phyloP scores from a whole-genome alignment of 1,140 invertebrate species.

The Riptortus pedestris region DNA sequence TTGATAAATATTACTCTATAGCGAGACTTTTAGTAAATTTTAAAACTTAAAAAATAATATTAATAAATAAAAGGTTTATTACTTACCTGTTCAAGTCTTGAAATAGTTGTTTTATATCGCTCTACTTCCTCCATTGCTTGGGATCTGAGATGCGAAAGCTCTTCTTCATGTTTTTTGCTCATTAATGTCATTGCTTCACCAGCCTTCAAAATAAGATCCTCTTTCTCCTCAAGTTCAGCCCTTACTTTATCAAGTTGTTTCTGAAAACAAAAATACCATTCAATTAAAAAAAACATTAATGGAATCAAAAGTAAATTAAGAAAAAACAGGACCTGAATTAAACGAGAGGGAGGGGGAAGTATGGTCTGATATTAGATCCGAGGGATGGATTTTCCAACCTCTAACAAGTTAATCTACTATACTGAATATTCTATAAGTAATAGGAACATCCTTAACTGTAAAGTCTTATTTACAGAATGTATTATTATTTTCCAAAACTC shows the following conservation, averaged over 20 bases:
- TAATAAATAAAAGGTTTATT: too few relatives aligned
- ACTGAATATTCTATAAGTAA: too few relatives aligned
- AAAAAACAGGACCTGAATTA: not conserved
- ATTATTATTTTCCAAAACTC: too few relatives aligned
- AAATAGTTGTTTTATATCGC: slow-evolving; percentile 22
- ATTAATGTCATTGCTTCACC: slow-evolving; percentile 29
- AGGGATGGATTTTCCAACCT: too few relatives aligned
- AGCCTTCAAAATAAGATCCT: slow-evolving; percentile 29
- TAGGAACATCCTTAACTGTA: too few relatives aligned
- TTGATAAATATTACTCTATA: too few relatives aligned
- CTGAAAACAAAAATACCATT: slow-evolving; percentile 25
- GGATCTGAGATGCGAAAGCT: slow-evolving; percentile 13
- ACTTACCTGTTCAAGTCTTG: slow-evolving; percentile 25
- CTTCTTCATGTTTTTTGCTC: slow-evolving; percentile 27
- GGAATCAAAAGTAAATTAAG: not conserved
- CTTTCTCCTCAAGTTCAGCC: slow-evolving; percentile 28
- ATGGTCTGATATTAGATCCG: too few relatives aligned
- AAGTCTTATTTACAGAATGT: too few relatives aligned
- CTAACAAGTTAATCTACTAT: too few relatives aligned
- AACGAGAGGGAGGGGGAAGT: too few relatives aligned
- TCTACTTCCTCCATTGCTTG: slow-evolving; percentile 18
- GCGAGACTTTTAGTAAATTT: too few relatives aligned
- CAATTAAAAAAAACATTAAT: not conserved
- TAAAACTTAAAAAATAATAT: too few relatives aligned
- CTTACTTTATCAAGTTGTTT: slow-evolving; percentile 26